Evolutionary conservation across 2,888 invertebrate genomes (phyloP).

Genomic region (Aleiodes testaceus): DNA sequence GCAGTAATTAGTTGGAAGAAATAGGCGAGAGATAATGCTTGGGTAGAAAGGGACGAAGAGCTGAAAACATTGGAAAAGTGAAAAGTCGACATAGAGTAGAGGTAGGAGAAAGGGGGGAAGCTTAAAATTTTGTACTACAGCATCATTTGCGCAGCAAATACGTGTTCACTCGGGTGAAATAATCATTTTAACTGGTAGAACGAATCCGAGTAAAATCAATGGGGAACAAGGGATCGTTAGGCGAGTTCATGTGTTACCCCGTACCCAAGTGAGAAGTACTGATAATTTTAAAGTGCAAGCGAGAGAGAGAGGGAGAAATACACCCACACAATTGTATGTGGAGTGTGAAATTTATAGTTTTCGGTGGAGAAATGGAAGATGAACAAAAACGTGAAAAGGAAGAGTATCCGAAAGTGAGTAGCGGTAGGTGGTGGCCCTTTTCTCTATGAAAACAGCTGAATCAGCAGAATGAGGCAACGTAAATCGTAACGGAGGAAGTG

Average conservation of each 20-base stretch:
- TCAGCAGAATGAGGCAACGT: conserved; percentile 55
- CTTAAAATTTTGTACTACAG: conserved; percentile 29
- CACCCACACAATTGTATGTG: neutral
- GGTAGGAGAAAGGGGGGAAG: neutral
- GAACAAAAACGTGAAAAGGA: conserved; percentile 41
- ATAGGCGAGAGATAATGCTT: conserved; percentile 20
- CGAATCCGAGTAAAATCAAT: conserved; percentile 33
- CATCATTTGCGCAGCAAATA: conserved; percentile 40
- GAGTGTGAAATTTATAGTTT: conserved; percentile 18
- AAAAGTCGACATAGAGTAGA: neutral
- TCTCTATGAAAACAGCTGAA: conserved; percentile 54
- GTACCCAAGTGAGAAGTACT: conserved; percentile 16
- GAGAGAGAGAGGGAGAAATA: no score
- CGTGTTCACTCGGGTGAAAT: conserved; percentile 31
- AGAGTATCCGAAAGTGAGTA: neutral
- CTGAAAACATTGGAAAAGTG: conserved; percentile 6
- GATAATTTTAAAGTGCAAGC: neutral
- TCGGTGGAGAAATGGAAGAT: neutral
- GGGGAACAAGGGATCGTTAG: conserved; percentile 32
- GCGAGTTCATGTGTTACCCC: neutral
- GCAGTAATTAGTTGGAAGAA: conserved; percentile 57
- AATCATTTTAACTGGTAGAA: conserved; percentile 32
- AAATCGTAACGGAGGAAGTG: conserved; percentile 46
- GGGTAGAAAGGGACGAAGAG: conserved; percentile 7
- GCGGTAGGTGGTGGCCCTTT: conserved; percentile 9